Evolutionary conservation across 1,140 invertebrate species (phyloP), one percentile per base, ranked within the genome.

Genomic region (Wiebesia pumilae): DNA sequence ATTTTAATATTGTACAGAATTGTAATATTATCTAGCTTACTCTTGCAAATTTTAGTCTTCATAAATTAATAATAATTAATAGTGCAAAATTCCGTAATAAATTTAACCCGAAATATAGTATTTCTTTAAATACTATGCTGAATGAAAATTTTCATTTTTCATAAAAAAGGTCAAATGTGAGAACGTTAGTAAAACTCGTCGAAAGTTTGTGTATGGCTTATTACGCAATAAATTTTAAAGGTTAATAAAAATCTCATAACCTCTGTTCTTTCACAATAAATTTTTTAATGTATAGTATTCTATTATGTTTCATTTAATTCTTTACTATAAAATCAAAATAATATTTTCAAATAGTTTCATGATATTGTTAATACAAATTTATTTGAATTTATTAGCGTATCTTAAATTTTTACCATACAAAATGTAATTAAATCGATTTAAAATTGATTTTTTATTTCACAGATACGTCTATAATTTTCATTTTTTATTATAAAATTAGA

Each of bases 171-270:
- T 30, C 19, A 67, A 67, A 67, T 67, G n/a, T 1, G 67, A 73
- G 7, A 40, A 27, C 19, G n/a, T 24, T 40, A 40, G 38, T 73
- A 73, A 38, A 73, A 73, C 19, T 40, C 69, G 21, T 40, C 12
- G 6, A 35, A 40, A 73, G 33, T 40, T 73, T 73, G 6, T 73
- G 33, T 73, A 24, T 7, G 38, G 24, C 35, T 73, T 40, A 40
- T 35, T 71, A 35, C 1, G 33, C 7, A 38, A 38, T 73, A 33
- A 73, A 38, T 73, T 73, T 73, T 40, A 73, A 73, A 73, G 69
- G 35, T 73, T 73, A 73, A 73, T 73, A 73, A 73, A 73, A 21
- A 73, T 73, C 40, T 73, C 69, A 73, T 33, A 38, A 73, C 19
- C 16, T 73, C 35, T 73, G 21, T 40, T 40, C 16, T 40, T 71